Percentiles rank a stretch among this genome's conserved stretches.
phyloP scores from a whole-genome alignment of 2,797 vertebrate species.

The Parambassis ranga region DNA sequence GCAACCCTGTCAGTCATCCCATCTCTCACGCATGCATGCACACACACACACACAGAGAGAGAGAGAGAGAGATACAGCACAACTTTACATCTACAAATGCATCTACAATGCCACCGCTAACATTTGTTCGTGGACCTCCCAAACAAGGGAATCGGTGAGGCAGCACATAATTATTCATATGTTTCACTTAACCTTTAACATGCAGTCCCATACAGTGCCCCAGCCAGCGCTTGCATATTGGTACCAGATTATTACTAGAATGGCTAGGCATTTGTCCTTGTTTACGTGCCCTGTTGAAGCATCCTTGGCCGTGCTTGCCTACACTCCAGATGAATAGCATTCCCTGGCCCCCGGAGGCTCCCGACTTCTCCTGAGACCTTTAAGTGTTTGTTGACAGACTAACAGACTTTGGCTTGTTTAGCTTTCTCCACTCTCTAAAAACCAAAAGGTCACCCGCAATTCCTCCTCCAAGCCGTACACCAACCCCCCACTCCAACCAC shows the following conservation, averaged over 20 bases:
- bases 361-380: slow-evolving; percentile 76
- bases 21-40: slow-evolving; percentile 22
- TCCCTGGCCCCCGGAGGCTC: slow-evolving; percentile 59
- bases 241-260: slow-evolving; percentile 60
- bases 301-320: slow-evolving; percentile 64
- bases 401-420: slow-evolving; percentile 77
- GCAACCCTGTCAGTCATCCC: slow-evolving; percentile 59
- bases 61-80: background rate
- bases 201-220: slow-evolving; percentile 55
- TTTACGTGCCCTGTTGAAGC: slow-evolving; percentile 68
- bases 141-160: slow-evolving; percentile 65
- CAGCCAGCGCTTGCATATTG: slow-evolving; percentile 58
- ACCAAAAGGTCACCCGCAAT: slow-evolving; percentile 72
- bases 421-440: slow-evolving; percentile 73
- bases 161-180: slow-evolving; percentile 72
- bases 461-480: slow-evolving; percentile 44
- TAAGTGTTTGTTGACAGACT: slow-evolving; percentile 80
- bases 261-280: slow-evolving; percentile 64
- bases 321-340: slow-evolving; percentile 73
- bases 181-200: slow-evolving; percentile 80
- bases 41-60: slow-evolving; percentile 9
- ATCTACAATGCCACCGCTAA: slow-evolving; percentile 43
- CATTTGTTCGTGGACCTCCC: slow-evolving; percentile 60
- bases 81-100: slow-evolving; percentile 36
- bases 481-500: background rate